Base-by-base conservation (phyloP, 2,888 invertebrate species). In the Cerastis rubricosa region DNA sequence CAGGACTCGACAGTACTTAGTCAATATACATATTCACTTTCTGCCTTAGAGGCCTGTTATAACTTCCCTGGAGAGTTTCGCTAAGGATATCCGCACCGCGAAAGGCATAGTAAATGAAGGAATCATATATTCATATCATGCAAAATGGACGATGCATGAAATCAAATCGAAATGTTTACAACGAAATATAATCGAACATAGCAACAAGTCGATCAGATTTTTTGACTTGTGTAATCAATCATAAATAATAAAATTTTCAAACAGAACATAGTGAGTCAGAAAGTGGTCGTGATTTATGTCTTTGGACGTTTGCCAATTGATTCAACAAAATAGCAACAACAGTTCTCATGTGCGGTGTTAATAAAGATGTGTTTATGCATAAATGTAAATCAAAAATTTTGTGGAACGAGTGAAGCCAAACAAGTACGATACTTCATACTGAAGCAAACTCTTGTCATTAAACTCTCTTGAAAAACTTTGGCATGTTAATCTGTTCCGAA, bases 191-290 rank as follows among this genome's bases (percentile, higher is more conserved):
- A 77, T 66, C 35, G 47, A 77, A 65, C 70, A 76, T 25, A 74
- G 70, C 72, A 80, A 77, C 29, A 68, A 78, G 73, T 81, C 74
- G 74, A 81, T 83, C 74, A 78, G 40, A 68, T 84, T 67, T 86
- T 81, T 83, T 77, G 74, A 81, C 65, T 78, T 65, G 63, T 74
- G 67, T 73, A 63, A 59, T 74, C 84, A 63, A 59, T 74, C 84
- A 81, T 90, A 87, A 87, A 87, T 90, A 86, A 87, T 76, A 78
- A 19, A 66, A 65, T 78, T 86, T 89, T 83, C 87, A 89, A 90
- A 89, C 89, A 89, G 86, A 87, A 84, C 85, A 73, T 66, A 54
- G 74, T 90, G 89, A 90, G 76, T 90, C 89, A 87, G 86, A 89
- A 85, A 82, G 80, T 86, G 76, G 74, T 78, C 68, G 65, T 87